Evolutionary conservation across 2,888 invertebrate species (phyloP).

Genomic region (Nemotelus nigrinus): DNA sequence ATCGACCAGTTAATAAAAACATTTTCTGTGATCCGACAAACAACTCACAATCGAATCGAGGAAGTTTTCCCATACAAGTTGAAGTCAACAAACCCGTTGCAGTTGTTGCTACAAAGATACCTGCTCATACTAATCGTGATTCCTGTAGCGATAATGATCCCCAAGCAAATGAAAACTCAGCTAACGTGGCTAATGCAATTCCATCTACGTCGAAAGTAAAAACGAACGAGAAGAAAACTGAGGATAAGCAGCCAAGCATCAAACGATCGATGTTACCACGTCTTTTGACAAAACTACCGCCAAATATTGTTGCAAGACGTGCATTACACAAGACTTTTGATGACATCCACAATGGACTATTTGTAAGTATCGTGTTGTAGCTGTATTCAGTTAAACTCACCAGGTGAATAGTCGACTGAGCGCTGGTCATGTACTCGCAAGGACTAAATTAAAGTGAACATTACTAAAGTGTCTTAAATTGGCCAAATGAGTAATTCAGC

Average conservation of each 20-base stretch:
- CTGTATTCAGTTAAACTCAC: too few species aligned
- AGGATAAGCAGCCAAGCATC: too few species aligned
- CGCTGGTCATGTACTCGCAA: too few species aligned
- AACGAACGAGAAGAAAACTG: too few species aligned
- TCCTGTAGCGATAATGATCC: neutral
- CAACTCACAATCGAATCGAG: neutral
- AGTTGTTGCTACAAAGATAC: neutral
- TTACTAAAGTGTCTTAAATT: too few species aligned
- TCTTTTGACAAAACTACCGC: neutral
- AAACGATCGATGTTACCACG: too few species aligned
- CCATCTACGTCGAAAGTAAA: too few species aligned
- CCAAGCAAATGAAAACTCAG: neutral
- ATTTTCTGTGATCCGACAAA: slow-evolving; percentile 3
- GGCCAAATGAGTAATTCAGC: too few species aligned
- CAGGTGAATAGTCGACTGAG: too few species aligned
- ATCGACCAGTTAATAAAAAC: neutral
- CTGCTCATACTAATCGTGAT: neutral
- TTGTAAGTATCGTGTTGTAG: too few species aligned
- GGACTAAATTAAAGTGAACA: too few species aligned
- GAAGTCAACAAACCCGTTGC: neutral
- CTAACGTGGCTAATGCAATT: neutral
- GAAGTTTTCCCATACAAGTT: slow-evolving; percentile 38
- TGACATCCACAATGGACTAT: too few species aligned
- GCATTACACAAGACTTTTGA: slow-evolving; percentile 13
- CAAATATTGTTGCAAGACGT: slow-evolving; percentile 20